A percentile compares a stretch with the other conserved stretches of the same genome.
Conservation (phyloP, 2,888 invertebrate genomes). For the Leucania comma region DNA sequence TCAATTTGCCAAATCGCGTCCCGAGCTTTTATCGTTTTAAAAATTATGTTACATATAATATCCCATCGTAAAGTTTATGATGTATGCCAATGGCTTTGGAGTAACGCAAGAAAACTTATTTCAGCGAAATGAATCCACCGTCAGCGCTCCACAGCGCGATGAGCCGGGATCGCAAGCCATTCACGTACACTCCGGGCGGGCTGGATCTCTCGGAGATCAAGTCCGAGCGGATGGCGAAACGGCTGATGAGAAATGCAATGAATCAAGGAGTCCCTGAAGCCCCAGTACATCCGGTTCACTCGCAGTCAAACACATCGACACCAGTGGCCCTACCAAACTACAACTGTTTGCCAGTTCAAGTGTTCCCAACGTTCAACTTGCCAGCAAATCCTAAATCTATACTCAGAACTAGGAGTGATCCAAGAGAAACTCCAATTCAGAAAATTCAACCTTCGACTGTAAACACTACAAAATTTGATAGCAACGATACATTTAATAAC, state of each 20-base stretch:
- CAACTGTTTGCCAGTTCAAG: constrained; percentile 88
- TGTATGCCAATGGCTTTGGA: constrained; percentile 58
- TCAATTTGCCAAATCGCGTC: constrained; percentile 84
- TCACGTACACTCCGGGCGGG: constrained; percentile 98
- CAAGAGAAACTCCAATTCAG: constrained; percentile 71
- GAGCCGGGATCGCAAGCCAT: constrained; percentile 98
- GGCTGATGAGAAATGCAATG: constrained; percentile 91
- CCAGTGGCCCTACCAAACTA: constrained; percentile 83
- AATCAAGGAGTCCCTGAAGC: constrained; percentile 93
- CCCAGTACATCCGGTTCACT: constrained; percentile 88
- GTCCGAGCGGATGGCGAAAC: constrained; percentile 96
- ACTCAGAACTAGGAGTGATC: constrained; percentile 82
- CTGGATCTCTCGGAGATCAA: constrained; percentile 97
- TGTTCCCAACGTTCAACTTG: constrained; percentile 92
- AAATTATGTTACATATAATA: constrained; percentile 69
- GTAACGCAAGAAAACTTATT: constrained; percentile 77
- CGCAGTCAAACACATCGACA: constrained; percentile 88
- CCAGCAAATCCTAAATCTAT: constrained; percentile 93
- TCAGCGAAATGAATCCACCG: constrained; percentile 93
- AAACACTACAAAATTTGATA: constrained; percentile 65
- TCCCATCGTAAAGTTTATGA: constrained; percentile 67
- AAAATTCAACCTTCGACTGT: constrained; percentile 66
- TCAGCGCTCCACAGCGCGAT: constrained; percentile 96
- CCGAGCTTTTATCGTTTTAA: constrained; percentile 71
- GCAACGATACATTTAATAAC: constrained; percentile 70